A percentile compares a stretch with the other conserved stretches of the same genome.
Conservation (phyloP, 2,797 vertebrate genomes). For the Ctenopoma kingsleyae region DNA sequence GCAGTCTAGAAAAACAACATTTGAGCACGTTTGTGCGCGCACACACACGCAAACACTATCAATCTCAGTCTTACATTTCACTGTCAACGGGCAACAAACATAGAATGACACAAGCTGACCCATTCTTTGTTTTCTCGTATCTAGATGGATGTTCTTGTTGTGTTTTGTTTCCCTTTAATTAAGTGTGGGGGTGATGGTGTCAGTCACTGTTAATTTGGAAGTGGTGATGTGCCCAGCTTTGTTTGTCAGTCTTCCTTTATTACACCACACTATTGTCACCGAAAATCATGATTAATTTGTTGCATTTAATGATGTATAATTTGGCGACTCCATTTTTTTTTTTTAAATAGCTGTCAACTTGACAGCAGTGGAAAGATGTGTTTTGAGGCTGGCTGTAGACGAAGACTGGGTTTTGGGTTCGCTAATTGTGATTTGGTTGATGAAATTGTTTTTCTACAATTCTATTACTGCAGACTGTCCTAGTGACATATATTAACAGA, state of each 20-base stretch:
- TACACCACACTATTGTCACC: constrained; percentile 70
- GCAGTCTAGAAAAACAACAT: constrained; percentile 66
- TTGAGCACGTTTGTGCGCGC: constrained; percentile 23
- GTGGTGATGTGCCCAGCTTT: constrained; percentile 67
- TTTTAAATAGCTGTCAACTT: constrained; percentile 67
- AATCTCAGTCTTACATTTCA: constrained; percentile 72
- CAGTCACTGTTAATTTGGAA: constrained; percentile 81
- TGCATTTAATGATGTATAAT: constrained; percentile 76
- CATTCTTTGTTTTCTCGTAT: constrained; percentile 72
- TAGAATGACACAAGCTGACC: constrained; percentile 68
- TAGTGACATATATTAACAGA: constrained; percentile 20
- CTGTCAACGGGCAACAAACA: constrained; percentile 70
- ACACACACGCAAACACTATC: constrained; percentile 54
- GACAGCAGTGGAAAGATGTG: constrained; percentile 50
- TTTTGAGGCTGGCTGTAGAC: constrained; percentile 46
- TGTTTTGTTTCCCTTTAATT: constrained; percentile 82
- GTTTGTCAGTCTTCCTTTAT: constrained; percentile 79
- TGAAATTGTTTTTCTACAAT: constrained; percentile 36
- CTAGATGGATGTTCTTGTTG: constrained; percentile 78
- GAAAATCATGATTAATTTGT: constrained; percentile 82
- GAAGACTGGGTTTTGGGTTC: constrained; percentile 34
- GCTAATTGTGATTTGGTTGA: constrained; percentile 54
- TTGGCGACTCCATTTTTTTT: constrained; percentile 60
- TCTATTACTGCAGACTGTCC: constrained; percentile 43
- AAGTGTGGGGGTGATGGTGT: constrained; percentile 74